Conservation (phyloP, 2,888 invertebrate genomes). For the Apotomis capreana region DNA sequence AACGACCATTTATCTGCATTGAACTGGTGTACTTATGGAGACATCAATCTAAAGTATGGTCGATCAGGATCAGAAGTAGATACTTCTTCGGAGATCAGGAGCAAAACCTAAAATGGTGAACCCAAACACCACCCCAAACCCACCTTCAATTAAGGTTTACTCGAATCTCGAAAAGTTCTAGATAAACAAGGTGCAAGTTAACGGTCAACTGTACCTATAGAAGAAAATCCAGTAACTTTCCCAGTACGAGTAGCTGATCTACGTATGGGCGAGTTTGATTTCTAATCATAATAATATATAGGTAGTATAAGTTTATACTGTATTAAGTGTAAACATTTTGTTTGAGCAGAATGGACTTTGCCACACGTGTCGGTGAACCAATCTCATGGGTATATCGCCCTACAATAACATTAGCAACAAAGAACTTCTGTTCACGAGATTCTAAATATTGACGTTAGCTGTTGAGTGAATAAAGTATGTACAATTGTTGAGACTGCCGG, state of each 20-base stretch:
- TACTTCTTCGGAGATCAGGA: too few species aligned
- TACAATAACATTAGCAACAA: constrained; percentile 39
- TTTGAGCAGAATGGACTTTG: constrained; percentile 27
- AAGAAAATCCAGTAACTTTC: too few species aligned
- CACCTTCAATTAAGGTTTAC: too few species aligned
- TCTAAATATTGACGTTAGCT: constrained; percentile 30
- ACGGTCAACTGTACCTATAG: too few species aligned
- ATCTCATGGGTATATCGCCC: constrained; percentile 5
- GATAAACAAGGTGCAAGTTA: too few species aligned
- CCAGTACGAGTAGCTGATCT: not conserved
- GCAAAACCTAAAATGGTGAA: too few species aligned
- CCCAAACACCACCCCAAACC: too few species aligned
- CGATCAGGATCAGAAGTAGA: too few species aligned
- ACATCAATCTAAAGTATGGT: too few species aligned
- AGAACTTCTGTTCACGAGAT: constrained; percentile 14
- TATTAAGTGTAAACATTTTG: constrained; percentile 33
- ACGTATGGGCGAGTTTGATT: not conserved
- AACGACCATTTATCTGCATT: too few species aligned
- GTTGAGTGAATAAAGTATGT: not conserved
- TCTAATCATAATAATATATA: constrained; percentile 7
- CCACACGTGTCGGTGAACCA: constrained; percentile 13
- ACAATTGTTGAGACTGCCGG: not conserved
- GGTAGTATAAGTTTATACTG: constrained; percentile 1
- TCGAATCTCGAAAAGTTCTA: too few species aligned
- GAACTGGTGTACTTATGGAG: too few species aligned